phyloP scores from a whole-genome alignment of 2,888 invertebrate genomes.

The Callyntrura guangdongensis region DNA sequence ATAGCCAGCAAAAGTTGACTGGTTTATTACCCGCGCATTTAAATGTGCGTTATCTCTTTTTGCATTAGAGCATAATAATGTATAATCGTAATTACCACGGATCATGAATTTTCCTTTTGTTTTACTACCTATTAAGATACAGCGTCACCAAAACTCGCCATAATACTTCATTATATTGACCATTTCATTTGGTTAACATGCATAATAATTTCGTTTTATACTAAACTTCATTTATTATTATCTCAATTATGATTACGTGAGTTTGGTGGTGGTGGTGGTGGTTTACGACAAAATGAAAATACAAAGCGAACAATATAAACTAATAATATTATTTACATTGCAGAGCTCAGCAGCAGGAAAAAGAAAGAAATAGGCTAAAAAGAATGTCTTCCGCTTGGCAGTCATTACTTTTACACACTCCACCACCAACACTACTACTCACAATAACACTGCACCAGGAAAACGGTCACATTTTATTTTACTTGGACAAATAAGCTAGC shows the following conservation, averaged over 20 bases:
- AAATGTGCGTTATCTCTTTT: slow-evolving; percentile 73
- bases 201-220: slow-evolving; percentile 52
- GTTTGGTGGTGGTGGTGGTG: no score
- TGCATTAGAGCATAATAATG: slow-evolving; percentile 52
- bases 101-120: slow-evolving; percentile 69
- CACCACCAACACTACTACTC: not conserved
- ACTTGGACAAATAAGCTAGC: not conserved
- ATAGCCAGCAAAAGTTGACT: slow-evolving; percentile 35
- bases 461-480: not conserved
- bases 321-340: slow-evolving; percentile 8
- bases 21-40: slow-evolving; percentile 68
- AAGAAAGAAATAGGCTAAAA: slow-evolving; percentile 23
- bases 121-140: slow-evolving; percentile 37
- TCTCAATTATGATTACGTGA: slow-evolving; percentile 47
- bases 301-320: not conserved
- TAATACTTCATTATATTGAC: not conserved
- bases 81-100: slow-evolving; percentile 71
- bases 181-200: slow-evolving; percentile 37
- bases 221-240: slow-evolving; percentile 60
- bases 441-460: no score
- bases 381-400: slow-evolving; percentile 62
- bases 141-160: no score
- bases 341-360: not conserved
- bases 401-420: slow-evolving; percentile 52
- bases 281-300: no score